Evolutionary conservation across 2,888 invertebrate genomes (phyloP), one percentile per base, ranked within the genome.

Genomic region (Dastarcus helophoroides): DNA sequence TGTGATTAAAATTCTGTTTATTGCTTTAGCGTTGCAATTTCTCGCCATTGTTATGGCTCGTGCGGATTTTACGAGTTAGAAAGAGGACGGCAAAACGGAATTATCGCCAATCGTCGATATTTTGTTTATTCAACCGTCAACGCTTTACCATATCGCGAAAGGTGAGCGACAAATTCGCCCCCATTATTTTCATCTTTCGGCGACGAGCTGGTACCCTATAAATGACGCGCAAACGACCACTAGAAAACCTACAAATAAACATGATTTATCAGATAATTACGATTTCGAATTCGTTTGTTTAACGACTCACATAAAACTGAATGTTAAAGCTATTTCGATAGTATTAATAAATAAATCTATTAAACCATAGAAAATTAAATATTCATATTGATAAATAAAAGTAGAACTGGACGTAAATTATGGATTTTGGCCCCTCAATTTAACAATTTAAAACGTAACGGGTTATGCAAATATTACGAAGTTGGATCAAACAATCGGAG

Each of bases 1-100:
- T 53, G 59, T 57, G 60, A 61, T 60, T 60, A 60, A 60, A 62
- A 58, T 55, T 53, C 54, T 51, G 56, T 58, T 60, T 62, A 59
- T 61, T 57, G 58, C 59, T 53, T 50, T 45, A 46, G 39, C 47
- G 41, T 39, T 41, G 39, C 50, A 47, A 42, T 53, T 45, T 42
- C n/a, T n/a, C 41, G 47, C 47, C 54, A 51, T 48, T 56, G 54
- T 56, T 51, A 51, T 50, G 40, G 48, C 47, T 38, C 43, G 46
- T 43, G 46, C 42, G 50, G 53, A 47, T 57, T 57, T 58, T 56
- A 57, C 51, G 56, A 39, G 27, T 48, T 44, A 52, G 54, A 55
- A 56, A 54, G 56, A 45, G 53, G 51, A 54, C 47, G 48, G 53
- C 50, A 51, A 56, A 58, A 60, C 53, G 50, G 56, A 56, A 58